Conservation (phyloP, 2,113 vertebrate species). For the Myrmecobius fasciatus region DNA sequence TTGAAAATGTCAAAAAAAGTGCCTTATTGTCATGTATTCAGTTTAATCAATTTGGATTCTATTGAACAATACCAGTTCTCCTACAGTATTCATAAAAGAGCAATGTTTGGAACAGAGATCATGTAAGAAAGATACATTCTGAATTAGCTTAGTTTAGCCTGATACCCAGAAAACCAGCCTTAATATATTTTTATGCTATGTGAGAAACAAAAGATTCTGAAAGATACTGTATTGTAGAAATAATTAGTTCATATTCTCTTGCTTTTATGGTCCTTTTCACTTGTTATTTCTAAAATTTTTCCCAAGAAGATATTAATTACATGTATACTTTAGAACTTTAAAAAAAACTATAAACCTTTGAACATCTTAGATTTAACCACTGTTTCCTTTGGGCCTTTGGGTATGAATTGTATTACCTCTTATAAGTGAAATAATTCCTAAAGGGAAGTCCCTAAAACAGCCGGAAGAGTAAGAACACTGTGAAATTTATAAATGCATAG, state of each 20-base stretch:
- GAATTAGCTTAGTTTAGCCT: neutral
- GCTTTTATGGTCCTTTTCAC: neutral
- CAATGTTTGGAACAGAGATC: neutral
- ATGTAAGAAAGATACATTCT: neutral
- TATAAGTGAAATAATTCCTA: slow-evolving; percentile 38
- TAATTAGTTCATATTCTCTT: neutral
- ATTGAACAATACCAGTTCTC: neutral
- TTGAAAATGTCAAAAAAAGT: neutral
- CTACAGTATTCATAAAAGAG: neutral
- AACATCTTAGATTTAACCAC: slow-evolving; percentile 6
- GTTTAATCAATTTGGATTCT: neutral
- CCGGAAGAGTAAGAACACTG: neutral
- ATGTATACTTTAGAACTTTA: neutral
- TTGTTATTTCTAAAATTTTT: neutral
- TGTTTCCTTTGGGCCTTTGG: neutral
- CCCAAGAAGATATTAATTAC: neutral
- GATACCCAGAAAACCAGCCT: neutral
- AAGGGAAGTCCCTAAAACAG: slow-evolving; percentile 8
- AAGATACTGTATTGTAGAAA: neutral
- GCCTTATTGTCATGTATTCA: neutral
- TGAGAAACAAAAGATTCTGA: neutral
- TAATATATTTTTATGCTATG: neutral
- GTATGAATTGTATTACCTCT: slow-evolving; percentile 10
- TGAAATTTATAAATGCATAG: slow-evolving; percentile 28
- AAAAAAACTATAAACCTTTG: slow-evolving; percentile 27